These are phyloP conservation scores for Microtus obscurus DNA, from an alignment of 2,797 vertebrate genomes.

Conservation along the genomic window DNA sequence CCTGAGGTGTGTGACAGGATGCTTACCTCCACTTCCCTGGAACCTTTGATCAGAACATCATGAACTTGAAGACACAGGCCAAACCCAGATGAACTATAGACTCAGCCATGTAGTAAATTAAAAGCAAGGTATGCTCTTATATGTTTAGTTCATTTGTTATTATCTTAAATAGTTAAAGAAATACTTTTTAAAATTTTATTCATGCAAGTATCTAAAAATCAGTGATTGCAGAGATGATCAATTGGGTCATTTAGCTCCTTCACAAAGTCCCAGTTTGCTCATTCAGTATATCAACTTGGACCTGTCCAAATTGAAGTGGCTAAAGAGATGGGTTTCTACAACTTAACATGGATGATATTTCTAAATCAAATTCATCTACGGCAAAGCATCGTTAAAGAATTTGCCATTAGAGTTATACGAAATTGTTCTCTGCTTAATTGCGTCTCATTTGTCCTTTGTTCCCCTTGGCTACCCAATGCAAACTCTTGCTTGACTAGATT, in stretches of 20 bases:
- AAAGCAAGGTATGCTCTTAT: conserved; percentile 18
- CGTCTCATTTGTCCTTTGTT: conserved; percentile 82
- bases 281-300: conserved; percentile 80
- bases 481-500: conserved; percentile 72
- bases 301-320: conserved; percentile 83
- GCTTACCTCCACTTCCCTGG: neutral
- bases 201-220: conserved; percentile 71
- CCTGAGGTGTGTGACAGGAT: neutral
- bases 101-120: neutral
- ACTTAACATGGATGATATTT: conserved; percentile 80
- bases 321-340: conserved; percentile 80
- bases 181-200: conserved; percentile 65
- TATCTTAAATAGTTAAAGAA: conserved; percentile 71
- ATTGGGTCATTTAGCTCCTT: conserved; percentile 82
- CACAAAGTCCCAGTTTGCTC: conserved; percentile 78
- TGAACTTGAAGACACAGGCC: neutral
- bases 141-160: conserved; percentile 63
- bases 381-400: conserved; percentile 82
- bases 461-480: conserved; percentile 76
- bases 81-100: neutral
- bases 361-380: conserved; percentile 82
- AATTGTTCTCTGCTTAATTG: conserved; percentile 83
- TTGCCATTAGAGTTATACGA: conserved; percentile 79
- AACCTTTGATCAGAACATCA: neutral
- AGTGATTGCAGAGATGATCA: conserved; percentile 79